Evolutionary conservation across 2,888 invertebrate genomes (phyloP).

Genomic region (Andrena haemorrhoa): DNA sequence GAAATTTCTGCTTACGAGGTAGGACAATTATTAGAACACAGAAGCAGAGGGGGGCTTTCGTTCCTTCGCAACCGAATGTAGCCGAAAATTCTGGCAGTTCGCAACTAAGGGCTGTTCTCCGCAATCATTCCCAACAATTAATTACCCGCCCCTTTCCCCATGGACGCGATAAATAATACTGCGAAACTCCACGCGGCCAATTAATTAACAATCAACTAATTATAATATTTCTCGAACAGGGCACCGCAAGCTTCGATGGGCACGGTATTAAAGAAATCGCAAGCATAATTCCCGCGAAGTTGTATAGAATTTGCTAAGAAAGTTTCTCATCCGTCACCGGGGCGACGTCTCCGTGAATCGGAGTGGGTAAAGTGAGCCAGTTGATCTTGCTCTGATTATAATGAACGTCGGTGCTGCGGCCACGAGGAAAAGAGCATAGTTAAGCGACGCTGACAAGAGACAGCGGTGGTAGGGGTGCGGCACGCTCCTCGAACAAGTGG

Average conservation of each 20-base stretch:
- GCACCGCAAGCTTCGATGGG: neutral
- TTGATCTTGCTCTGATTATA: neutral
- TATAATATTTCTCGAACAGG: slow-evolving; percentile 22
- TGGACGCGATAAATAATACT: neutral
- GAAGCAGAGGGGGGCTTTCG: too few relatives aligned
- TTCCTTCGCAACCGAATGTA: too few relatives aligned
- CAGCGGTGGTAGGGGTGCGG: neutral
- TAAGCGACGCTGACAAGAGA: neutral
- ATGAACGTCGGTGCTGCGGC: neutral
- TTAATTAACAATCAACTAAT: slow-evolving; percentile 54
- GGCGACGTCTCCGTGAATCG: neutral
- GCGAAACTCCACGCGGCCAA: slow-evolving; percentile 3
- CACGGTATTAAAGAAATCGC: neutral
- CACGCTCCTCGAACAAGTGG: neutral
- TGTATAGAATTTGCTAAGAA: neutral
- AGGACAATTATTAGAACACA: neutral
- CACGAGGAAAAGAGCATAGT: slow-evolving; percentile 11
- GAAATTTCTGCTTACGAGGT: neutral
- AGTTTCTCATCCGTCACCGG: neutral
- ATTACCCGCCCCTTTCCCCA: neutral
- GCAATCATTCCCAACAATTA: slow-evolving; percentile 20
- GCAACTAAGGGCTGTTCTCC: neutral
- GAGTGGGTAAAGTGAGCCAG: neutral
- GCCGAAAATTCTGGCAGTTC: neutral
- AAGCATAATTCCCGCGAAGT: neutral